These are phyloP conservation scores for Suillia variegata DNA, from an alignment of 2,888 invertebrate species.

Conservation along the genomic window DNA sequence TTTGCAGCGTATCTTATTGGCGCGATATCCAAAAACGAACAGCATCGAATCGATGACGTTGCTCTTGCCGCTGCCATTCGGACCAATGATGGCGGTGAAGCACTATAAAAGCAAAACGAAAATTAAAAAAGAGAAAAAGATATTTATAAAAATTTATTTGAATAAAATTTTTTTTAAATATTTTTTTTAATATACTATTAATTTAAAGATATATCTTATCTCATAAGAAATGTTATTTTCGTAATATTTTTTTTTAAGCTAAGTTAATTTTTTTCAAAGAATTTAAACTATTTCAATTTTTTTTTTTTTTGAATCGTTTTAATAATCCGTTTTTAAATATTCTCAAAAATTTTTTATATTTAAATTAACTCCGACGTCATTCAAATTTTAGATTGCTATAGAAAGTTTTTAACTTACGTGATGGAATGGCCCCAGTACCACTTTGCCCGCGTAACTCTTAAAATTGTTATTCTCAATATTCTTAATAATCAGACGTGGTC, in stretches of 20 bases:
- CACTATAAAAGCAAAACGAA: conserved; percentile 68
- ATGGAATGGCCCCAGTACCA: conserved; percentile 91
- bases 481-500: conserved; percentile 87
- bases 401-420: conserved; percentile 79
- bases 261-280: no score
- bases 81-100: conserved; percentile 95
- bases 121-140: no score
- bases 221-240: no score
- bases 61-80: conserved; percentile 98
- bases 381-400: no score
- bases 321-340: no score
- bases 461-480: conserved; percentile 92
- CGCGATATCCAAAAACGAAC: conserved; percentile 98
- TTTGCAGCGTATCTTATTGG: conserved; percentile 93
- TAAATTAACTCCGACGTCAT: background rate
- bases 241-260: no score
- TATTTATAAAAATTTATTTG: background rate
- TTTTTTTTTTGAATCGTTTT: no score
- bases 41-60: conserved; percentile 99
- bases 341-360: background rate
- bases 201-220: no score
- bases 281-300: no score
- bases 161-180: background rate
- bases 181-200: background rate
- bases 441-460: conserved; percentile 91